Conservation (phyloP, 1,140 invertebrate genomes). For the Protaetia brevitarsis region DNA sequence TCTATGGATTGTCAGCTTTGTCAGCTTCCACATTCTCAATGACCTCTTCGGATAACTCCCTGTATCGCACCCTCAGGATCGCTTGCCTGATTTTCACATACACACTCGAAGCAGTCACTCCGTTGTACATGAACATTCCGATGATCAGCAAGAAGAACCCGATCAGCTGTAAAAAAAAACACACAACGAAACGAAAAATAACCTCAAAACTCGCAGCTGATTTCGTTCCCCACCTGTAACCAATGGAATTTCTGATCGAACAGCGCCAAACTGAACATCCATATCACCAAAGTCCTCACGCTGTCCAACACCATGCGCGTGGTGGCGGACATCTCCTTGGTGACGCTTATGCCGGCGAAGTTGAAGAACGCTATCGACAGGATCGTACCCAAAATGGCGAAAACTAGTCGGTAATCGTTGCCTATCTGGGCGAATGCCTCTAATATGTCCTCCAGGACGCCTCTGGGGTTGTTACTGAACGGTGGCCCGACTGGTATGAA, state of each 20-base stretch:
- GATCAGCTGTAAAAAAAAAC: conserved; percentile 36
- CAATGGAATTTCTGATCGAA: conserved; percentile 78
- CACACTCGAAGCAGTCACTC: conserved; percentile 32
- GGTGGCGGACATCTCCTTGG: conserved; percentile 89
- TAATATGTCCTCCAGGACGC: conserved; percentile 79
- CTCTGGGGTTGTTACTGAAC: conserved; percentile 73
- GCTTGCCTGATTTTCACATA: conserved; percentile 25
- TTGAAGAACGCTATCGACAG: conserved; percentile 96
- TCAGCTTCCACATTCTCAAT: conserved; percentile 35
- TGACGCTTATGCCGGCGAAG: conserved; percentile 93
- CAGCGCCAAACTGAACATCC: conserved; percentile 73
- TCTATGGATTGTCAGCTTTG: conserved; percentile 14
- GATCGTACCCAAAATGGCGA: conserved; percentile 73
- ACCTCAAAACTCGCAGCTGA: neutral
- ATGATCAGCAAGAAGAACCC: conserved; percentile 38
- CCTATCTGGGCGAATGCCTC: conserved; percentile 83
- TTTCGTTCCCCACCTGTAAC: conserved; percentile 61
- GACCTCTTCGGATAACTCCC: conserved; percentile 29
- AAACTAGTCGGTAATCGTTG: conserved; percentile 61
- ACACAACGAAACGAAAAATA: neutral
- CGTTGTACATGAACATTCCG: conserved; percentile 44
- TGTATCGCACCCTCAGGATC: conserved; percentile 26
- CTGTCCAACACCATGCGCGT: conserved; percentile 92
- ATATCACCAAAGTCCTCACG: conserved; percentile 85
- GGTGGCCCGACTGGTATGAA: conserved; percentile 72